Evolutionary conservation across 30 jellyfish, hydroid and myxozoan species (phyloP), one percentile per base, ranked within the genome.

Genomic region (Haliclystus octoradiatus): DNA sequence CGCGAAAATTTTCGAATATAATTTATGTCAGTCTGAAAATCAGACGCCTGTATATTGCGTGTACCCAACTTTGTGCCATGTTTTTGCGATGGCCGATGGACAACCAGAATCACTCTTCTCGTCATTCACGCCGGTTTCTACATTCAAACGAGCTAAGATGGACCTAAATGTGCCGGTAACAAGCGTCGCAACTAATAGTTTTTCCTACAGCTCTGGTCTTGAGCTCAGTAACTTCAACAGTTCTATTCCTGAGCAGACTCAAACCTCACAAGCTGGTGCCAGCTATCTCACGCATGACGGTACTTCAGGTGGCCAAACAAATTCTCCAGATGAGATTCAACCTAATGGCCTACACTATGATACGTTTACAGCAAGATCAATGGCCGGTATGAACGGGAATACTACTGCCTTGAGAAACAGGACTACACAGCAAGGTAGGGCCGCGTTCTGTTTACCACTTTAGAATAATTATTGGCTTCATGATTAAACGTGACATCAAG

Each of bases 151-250:
- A 28, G 57, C 63, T 24, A 69, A 78, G 49, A 62, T 75, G 71
- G 92, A 79, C 74, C 19, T 40, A 19, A 70, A 62, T 83, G 76
- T 49, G 35, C 72, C 65, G 22, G 63, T 73, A 64, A 9, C 83
- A 4, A 23, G 32, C 68, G 49, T 60, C 19, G 69, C 65, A 28
- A 78, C 81, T 0, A 85, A 79, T 76, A 73, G 84, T 52, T 85
- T 85, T 62, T 78, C 94, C 50, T 85, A 72, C 76, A 79, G 93
- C 77, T 80, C 96, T 4, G 96, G 92, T 33, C 72, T 85, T 35
- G 96, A 85, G 35, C 62, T 78, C n/a, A 76, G 52, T 68, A 79
- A 79, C 75, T 81, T 70, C 34, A 33, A 52, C 28, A 32, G 35
- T 52, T 52, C 57, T 28, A 62, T 72, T 78, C 40, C 50, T 27